These are phyloP conservation scores for Branchipolynoe longqiensis DNA, from an alignment of 2,888 invertebrate species.

Conservation along the genomic window DNA sequence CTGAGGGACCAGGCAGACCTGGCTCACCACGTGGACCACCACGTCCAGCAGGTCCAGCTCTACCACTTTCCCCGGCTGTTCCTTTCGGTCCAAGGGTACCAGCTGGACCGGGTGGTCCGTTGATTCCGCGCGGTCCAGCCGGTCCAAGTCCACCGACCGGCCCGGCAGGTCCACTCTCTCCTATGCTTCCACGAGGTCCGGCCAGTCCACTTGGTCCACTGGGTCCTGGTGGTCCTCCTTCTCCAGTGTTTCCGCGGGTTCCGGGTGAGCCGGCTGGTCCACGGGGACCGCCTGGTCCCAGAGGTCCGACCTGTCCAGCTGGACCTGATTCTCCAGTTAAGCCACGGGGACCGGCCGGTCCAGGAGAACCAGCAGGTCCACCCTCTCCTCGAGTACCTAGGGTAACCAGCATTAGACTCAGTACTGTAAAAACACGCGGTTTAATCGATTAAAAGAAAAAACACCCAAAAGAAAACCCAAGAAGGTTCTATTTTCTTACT, in stretches of 20 bases:
- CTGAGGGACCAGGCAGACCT: conserved; percentile 33
- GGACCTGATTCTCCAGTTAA: conserved; percentile 48
- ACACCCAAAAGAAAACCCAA: too few species aligned
- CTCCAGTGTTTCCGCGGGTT: conserved; percentile 59
- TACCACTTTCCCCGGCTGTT: conserved; percentile 60
- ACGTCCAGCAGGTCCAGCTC: conserved; percentile 59
- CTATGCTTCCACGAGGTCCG: conserved; percentile 26
- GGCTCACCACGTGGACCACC: conserved; percentile 57
- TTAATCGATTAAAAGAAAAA: too few species aligned
- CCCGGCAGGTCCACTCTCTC: conserved; percentile 38
- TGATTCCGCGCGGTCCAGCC: conserved; percentile 58
- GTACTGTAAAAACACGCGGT: too few species aligned
- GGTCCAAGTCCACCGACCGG: conserved; percentile 40
- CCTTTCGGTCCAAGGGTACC: conserved; percentile 62
- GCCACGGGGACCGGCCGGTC: conserved; percentile 61
- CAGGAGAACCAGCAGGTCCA: conserved; percentile 57
- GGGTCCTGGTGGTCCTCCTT: conserved; percentile 59
- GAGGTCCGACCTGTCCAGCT: conserved; percentile 60
- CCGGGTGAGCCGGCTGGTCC: conserved; percentile 56
- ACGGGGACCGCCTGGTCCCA: conserved; percentile 58
- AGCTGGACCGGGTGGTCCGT: conserved; percentile 58
- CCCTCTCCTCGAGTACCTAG: conserved; percentile 30
- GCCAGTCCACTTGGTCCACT: conserved; percentile 24
- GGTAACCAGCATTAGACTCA: too few species aligned
- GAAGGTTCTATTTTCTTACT: too few species aligned